phyloP scores from a whole-genome alignment of 2,797 vertebrate species.

The Poeciliopsis gracilis region DNA sequence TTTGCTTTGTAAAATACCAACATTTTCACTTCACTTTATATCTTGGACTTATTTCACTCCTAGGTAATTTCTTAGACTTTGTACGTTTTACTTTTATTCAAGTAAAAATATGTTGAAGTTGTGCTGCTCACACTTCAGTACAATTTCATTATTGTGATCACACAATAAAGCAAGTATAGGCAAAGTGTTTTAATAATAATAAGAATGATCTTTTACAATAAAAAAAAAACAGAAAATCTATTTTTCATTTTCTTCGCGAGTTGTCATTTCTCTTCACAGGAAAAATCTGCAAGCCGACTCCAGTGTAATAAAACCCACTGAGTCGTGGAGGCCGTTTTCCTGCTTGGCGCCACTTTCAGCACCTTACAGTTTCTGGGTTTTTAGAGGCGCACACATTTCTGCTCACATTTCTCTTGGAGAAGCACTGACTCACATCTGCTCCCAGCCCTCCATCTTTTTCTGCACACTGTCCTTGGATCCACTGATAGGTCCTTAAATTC shows the following conservation, averaged over 20 bases:
- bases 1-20: too few relatives aligned
- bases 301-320: constrained; percentile 8
- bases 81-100: too few relatives aligned
- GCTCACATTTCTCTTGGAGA: constrained; percentile 20
- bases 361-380: constrained; percentile 35
- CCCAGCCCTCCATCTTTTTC: constrained; percentile 25
- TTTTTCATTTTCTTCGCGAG: not conserved
- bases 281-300: constrained; percentile 11
- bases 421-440: constrained; percentile 35
- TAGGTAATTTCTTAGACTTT: too few relatives aligned
- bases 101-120: too few relatives aligned
- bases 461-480: constrained; percentile 42
- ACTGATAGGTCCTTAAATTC: constrained; percentile 53
- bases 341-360: constrained; percentile 18
- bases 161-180: not conserved
- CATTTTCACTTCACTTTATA: too few relatives aligned
- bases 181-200: not conserved
- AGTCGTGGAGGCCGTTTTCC: not conserved
- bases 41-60: too few relatives aligned
- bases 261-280: constrained; percentile 7
- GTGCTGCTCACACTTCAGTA: too few relatives aligned
- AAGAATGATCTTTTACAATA: not conserved
- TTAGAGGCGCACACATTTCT: constrained; percentile 39
- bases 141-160: not conserved
- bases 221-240: not conserved